These are phyloP conservation scores for Penaeus monodon DNA, from an alignment of 2,888 invertebrate genomes.

Conservation along the genomic window DNA sequence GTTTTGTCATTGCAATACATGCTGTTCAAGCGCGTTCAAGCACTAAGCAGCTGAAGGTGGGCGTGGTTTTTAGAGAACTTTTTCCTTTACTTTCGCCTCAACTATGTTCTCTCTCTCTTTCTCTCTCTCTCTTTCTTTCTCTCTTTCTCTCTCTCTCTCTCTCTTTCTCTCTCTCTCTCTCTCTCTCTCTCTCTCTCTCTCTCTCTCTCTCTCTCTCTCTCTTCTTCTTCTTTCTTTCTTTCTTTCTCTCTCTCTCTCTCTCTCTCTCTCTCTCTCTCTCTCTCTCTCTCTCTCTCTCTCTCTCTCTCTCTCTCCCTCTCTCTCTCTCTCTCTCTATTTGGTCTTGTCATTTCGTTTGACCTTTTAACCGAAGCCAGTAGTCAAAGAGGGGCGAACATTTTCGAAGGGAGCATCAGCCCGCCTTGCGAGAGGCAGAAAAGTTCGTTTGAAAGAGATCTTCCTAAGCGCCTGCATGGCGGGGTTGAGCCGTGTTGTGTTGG, in stretches of 20 bases:
- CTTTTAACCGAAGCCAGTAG: too few species aligned
- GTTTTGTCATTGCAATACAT: too few species aligned
- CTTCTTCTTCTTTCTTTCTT: background rate
- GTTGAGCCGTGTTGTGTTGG: too few species aligned
- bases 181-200: background rate
- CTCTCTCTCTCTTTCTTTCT: background rate
- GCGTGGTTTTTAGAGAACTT: too few species aligned
- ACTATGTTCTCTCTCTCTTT: background rate
- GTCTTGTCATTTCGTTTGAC: too few species aligned
- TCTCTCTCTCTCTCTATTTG: background rate
- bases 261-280: constrained; percentile 21
- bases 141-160: background rate
- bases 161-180: background rate
- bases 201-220: background rate
- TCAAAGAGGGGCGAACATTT: too few species aligned
- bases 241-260: constrained; percentile 18
- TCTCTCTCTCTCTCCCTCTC: background rate
- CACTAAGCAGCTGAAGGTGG: too few species aligned
- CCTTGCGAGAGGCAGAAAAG: too few species aligned
- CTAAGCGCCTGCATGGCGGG: too few species aligned
- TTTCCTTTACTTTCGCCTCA: background rate
- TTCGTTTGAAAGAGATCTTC: too few species aligned
- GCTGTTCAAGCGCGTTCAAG: too few species aligned
- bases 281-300: constrained; percentile 19
- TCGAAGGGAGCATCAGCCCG: too few species aligned